Percentiles rank a stretch among this genome's conserved stretches.
Evolutionary conservation across 2,888 invertebrate genomes (phyloP).

Genomic region (Xylota sylvarum): DNA sequence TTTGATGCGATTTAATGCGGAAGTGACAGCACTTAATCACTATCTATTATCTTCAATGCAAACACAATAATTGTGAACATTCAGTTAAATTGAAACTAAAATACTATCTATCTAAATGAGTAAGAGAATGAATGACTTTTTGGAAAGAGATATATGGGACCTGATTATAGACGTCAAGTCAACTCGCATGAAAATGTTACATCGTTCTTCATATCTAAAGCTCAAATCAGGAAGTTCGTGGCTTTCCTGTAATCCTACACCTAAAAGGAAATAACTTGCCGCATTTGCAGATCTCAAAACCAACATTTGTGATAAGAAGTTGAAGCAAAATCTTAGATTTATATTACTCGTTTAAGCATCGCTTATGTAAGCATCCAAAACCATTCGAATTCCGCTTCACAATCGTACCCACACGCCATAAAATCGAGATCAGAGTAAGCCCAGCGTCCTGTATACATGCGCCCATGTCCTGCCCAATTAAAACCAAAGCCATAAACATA

Average conservation of each 20-base stretch:
- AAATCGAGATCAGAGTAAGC: slow-evolving; percentile 52
- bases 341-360: not conserved
- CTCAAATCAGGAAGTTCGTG: not conserved
- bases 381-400: not conserved
- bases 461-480: slow-evolving; percentile 78
- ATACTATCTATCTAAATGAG: no score
- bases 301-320: not conserved
- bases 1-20: no score
- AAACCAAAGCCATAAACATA: slow-evolving; percentile 78
- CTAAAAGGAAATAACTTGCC: not conserved
- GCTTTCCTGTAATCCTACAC: not conserved
- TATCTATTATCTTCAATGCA: no score
- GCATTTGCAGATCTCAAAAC: slow-evolving; percentile 1
- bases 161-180: no score
- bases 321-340: not conserved
- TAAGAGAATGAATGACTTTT: no score
- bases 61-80: no score
- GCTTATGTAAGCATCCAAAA: not conserved
- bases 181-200: no score
- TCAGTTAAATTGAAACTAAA: no score
- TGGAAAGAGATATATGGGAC: no score
- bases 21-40: no score
- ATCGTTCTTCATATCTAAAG: no score
- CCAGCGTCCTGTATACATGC: slow-evolving; percentile 35
- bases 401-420: slow-evolving; percentile 49